These are phyloP conservation scores for Brachypalpus laphriformis DNA, from an alignment of 2,888 invertebrate species.

Conservation along the genomic window DNA sequence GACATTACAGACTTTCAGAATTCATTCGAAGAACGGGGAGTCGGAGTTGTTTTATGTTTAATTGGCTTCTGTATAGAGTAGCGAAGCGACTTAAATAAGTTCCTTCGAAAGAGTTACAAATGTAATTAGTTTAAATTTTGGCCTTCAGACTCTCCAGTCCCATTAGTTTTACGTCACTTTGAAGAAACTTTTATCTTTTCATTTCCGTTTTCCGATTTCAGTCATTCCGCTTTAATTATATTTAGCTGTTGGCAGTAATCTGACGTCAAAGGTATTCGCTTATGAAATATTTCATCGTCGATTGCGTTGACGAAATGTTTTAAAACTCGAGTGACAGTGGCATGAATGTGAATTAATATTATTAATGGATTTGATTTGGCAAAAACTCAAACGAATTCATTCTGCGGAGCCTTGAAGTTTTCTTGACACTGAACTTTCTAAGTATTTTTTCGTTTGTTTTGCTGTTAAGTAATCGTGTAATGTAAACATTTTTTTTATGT, in stretches of 20 bases:
- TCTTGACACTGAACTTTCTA: constrained; percentile 32
- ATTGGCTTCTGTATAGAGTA: not conserved
- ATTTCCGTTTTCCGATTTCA: not conserved
- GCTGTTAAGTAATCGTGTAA: not conserved
- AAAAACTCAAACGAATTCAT: constrained; percentile 15
- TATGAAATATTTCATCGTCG: not conserved
- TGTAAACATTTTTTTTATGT: not conserved
- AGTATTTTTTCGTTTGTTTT: no score
- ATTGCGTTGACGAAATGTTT: constrained; percentile 9
- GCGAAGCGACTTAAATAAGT: not conserved
- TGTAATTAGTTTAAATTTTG: not conserved
- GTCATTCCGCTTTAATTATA: constrained; percentile 1
- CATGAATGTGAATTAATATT: constrained; percentile 9
- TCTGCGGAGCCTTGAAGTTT: constrained; percentile 2
- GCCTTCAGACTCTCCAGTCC: not conserved
- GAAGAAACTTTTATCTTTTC: constrained; percentile 4
- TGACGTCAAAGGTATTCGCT: constrained; percentile 9
- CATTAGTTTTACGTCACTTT: not conserved
- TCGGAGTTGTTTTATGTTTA: no score
- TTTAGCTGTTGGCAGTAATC: constrained; percentile 1
- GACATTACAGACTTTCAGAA: not conserved
- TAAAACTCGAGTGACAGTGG: constrained; percentile 7
- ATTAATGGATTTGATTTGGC: constrained; percentile 25
- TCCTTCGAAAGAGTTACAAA: not conserved
- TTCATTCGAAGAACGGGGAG: no score